These are phyloP conservation scores for Hydrolagus colliei DNA, from an alignment of 2,797 vertebrate genomes.

Conservation along the genomic window DNA sequence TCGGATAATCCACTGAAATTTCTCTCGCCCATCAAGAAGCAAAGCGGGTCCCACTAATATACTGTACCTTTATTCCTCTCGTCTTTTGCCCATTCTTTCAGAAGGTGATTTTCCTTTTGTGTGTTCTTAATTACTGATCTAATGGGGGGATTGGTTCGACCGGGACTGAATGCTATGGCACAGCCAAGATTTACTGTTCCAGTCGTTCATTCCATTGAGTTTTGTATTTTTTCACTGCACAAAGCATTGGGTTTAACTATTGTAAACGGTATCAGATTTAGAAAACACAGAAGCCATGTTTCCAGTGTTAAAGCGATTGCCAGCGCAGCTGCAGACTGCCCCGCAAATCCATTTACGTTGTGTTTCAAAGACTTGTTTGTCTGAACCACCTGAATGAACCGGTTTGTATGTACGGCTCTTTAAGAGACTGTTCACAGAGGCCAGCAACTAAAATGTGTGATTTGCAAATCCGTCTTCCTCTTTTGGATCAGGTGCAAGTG, in stretches of 20 bases:
- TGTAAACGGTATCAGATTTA: constrained; percentile 31
- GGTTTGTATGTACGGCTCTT: constrained; percentile 19
- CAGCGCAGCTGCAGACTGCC: constrained; percentile 20
- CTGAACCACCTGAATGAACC: constrained; percentile 27
- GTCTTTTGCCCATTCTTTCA: constrained; percentile 37
- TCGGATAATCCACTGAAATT: constrained; percentile 42
- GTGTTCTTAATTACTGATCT: background rate
- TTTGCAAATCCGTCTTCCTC: background rate
- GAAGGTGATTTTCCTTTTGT: constrained; percentile 40
- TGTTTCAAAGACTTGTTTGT: constrained; percentile 30
- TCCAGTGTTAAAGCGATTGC: constrained; percentile 29
- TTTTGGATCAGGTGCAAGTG: constrained; percentile 4
- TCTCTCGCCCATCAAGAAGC: constrained; percentile 46
- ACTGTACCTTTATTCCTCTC: constrained; percentile 39
- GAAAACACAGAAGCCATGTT: constrained; percentile 30
- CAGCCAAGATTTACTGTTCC: constrained; percentile 35
- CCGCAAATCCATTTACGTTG: constrained; percentile 25
- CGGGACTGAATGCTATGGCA: constrained; percentile 22
- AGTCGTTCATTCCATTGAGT: constrained; percentile 35
- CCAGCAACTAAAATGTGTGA: constrained; percentile 7
- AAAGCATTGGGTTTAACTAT: constrained; percentile 37
- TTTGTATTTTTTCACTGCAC: constrained; percentile 33
- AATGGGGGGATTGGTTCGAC: constrained; percentile 32
- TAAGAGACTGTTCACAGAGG: constrained; percentile 23
- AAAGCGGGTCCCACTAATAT: constrained; percentile 42